These are phyloP conservation scores for Oedothorax gibbosus DNA, from an alignment of 1,140 invertebrate species.

Conservation along the genomic window DNA sequence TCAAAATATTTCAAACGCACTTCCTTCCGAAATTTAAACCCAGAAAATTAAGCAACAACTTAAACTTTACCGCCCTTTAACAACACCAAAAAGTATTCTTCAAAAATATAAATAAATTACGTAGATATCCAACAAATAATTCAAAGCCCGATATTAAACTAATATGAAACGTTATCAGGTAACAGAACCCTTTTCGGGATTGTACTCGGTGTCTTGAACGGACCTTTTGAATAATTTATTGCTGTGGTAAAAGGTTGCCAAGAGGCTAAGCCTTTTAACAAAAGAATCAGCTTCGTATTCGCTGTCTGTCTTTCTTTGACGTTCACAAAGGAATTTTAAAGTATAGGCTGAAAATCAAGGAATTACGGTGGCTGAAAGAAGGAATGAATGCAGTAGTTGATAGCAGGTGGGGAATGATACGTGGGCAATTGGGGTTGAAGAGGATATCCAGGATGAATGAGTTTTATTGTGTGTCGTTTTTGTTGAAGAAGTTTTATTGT, in stretches of 20 bases:
- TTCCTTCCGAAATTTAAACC: too few relatives aligned
- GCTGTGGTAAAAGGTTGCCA: slow-evolving; percentile 1
- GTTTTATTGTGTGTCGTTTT: too few relatives aligned
- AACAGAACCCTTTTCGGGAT: not conserved
- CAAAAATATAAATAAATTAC: too few relatives aligned
- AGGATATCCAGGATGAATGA: not conserved
- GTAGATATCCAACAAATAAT: too few relatives aligned
- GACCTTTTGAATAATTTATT: slow-evolving; percentile 34
- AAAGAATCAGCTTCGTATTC: slow-evolving; percentile 6
- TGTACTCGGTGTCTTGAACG: not conserved
- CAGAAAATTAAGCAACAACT: too few relatives aligned
- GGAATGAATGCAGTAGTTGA: not conserved
- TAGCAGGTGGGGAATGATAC: not conserved
- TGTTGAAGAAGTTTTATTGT: too few relatives aligned
- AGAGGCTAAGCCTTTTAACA: not conserved
- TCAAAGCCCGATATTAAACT: not conserved
- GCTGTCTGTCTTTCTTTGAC: not conserved
- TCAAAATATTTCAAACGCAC: too few relatives aligned
- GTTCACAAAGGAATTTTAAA: not conserved
- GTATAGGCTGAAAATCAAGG: slow-evolving; percentile 29
- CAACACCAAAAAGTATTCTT: too few relatives aligned
- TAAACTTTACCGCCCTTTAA: too few relatives aligned
- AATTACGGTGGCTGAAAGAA: not conserved
- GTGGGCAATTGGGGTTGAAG: not conserved
- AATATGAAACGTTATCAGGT: not conserved